These are phyloP conservation scores for Ceriagrion tenellum DNA, from an alignment of 2,888 invertebrate genomes.

Conservation along the genomic window DNA sequence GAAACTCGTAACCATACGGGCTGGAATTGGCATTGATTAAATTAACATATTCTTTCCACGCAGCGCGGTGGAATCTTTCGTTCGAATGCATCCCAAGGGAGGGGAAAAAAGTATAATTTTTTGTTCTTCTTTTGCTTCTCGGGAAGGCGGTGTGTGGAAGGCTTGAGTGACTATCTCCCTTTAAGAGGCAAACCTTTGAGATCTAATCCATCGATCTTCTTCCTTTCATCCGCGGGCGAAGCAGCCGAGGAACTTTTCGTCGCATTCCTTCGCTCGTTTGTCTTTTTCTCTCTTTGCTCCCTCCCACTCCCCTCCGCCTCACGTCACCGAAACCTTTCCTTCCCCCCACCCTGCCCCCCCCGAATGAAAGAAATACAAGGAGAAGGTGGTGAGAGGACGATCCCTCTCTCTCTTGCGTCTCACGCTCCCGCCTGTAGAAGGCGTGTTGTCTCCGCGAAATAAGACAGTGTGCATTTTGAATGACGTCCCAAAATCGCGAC, in stretches of 20 bases:
- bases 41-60: neutral
- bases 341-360: too few relatives aligned
- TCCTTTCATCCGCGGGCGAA: neutral
- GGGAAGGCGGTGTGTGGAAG: neutral
- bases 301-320: neutral
- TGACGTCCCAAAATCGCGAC: neutral
- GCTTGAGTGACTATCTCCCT: neutral
- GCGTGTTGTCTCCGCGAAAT: slow-evolving; percentile 3
- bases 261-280: neutral
- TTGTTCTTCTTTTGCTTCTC: neutral
- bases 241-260: neutral
- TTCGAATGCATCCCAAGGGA: neutral
- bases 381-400: neutral
- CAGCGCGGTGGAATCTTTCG: neutral
- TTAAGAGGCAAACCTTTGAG: neutral
- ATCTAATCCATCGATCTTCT: slow-evolving; percentile 6
- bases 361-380: neutral
- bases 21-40: neutral
- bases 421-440: neutral
- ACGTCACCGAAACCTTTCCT: neutral
- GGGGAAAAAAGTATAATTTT: neutral
- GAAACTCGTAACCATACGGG: neutral
- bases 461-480: slow-evolving; percentile 19
- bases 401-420: neutral
- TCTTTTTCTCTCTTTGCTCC: neutral